A percentile compares a stretch with the other conserved stretches of the same genome.
These are phyloP conservation scores for Ferdinandea cuprea DNA, from an alignment of 2,888 invertebrate genomes.

Conservation along the genomic window DNA sequence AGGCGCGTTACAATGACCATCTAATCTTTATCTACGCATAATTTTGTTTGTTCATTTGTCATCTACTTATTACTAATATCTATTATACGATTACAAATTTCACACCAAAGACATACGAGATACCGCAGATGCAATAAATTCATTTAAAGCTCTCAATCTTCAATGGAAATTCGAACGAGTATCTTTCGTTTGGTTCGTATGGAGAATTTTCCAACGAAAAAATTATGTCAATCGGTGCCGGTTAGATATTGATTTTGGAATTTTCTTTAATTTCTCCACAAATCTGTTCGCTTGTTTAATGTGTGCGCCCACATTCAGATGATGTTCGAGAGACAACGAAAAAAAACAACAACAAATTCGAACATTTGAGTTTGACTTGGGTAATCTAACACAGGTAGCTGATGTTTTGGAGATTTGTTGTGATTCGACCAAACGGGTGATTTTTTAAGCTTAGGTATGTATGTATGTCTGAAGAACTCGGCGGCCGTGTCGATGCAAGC, in stretches of 20 bases:
- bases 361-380: slow-evolving; percentile 59
- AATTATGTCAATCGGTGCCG: slow-evolving; percentile 1
- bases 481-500: neutral
- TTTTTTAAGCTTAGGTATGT: slow-evolving; percentile 63
- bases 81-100: slow-evolving; percentile 73
- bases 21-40: slow-evolving; percentile 70
- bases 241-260: slow-evolving; percentile 15
- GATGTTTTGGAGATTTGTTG: slow-evolving; percentile 69
- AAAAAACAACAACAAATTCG: slow-evolving; percentile 16
- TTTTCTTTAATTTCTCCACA: slow-evolving; percentile 40
- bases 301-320: slow-evolving; percentile 35
- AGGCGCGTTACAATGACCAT: slow-evolving; percentile 56
- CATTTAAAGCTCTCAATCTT: slow-evolving; percentile 34
- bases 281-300: slow-evolving; percentile 11
- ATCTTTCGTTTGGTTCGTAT: slow-evolving; percentile 14
- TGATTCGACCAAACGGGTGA: slow-evolving; percentile 72
- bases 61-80: slow-evolving; percentile 73
- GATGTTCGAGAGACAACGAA: neutral
- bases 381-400: slow-evolving; percentile 73
- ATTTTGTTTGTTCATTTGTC: slow-evolving; percentile 72
- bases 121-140: slow-evolving; percentile 48
- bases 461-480: no score
- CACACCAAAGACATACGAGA: slow-evolving; percentile 49
- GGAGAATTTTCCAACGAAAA: slow-evolving; percentile 11
- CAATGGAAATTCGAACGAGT: slow-evolving; percentile 6